A percentile compares a stretch with the other conserved stretches of the same genome.
phyloP scores from a whole-genome alignment of 2,888 invertebrate species.

The Axea sp. region DNA sequence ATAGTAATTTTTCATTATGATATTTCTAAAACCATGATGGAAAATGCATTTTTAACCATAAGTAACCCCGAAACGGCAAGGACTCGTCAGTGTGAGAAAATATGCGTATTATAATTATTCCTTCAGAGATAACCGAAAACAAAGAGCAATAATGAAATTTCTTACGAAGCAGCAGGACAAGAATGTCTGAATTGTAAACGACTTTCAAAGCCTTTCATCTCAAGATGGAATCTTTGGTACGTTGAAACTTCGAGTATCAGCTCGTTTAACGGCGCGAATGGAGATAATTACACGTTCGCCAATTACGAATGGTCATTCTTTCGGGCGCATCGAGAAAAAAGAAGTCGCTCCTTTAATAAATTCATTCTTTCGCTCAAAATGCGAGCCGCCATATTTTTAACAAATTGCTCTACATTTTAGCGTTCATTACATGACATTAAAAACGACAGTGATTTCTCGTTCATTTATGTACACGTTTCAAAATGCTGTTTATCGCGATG shows the following conservation, averaged over 20 bases:
- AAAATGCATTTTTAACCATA: too few relatives aligned
- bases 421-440: too few relatives aligned
- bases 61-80: too few relatives aligned
- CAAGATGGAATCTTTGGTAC: slow-evolving; percentile 63
- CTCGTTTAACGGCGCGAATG: slow-evolving; percentile 64
- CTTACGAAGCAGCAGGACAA: slow-evolving; percentile 48
- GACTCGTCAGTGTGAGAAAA: slow-evolving; percentile 33
- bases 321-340: slow-evolving; percentile 46
- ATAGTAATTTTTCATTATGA: too few relatives aligned
- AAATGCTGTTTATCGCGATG: too few relatives aligned
- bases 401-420: too few relatives aligned
- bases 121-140: slow-evolving; percentile 46
- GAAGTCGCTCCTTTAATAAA: slow-evolving; percentile 47
- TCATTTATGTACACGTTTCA: too few relatives aligned
- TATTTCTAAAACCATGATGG: too few relatives aligned
- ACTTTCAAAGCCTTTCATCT: slow-evolving; percentile 61
- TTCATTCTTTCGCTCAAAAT: slow-evolving; percentile 49
- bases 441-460: too few relatives aligned
- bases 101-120: slow-evolving; percentile 46
- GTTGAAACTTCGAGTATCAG: slow-evolving; percentile 62
- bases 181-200: slow-evolving; percentile 62
- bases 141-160: slow-evolving; percentile 58
- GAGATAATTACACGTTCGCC: slow-evolving; percentile 63
- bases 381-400: slow-evolving; percentile 13
- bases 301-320: slow-evolving; percentile 62